Evolutionary conservation across 2,113 vertebrate species (phyloP).

Genomic region (Poicephalus gulielmi): DNA sequence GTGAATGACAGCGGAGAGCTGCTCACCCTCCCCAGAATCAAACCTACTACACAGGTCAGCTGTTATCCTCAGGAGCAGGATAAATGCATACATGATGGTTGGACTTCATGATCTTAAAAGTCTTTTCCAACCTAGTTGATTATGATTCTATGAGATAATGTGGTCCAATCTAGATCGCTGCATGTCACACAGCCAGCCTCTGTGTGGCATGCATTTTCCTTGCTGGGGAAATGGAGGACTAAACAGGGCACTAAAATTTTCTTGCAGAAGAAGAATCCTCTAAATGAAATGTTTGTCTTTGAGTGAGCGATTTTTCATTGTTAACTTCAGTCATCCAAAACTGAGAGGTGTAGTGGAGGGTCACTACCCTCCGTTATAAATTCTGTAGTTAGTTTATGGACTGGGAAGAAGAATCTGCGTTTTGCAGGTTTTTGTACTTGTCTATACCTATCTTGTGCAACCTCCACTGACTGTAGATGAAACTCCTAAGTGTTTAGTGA

Average conservation of each 20-base stretch:
- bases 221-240: neutral
- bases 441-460: rapidly evolving
- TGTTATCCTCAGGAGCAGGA: neutral
- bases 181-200: neutral
- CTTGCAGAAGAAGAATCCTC: neutral
- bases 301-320: neutral
- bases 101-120: neutral
- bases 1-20: conserved; percentile 50
- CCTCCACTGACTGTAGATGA: neutral
- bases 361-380: neutral
- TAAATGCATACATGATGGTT: neutral
- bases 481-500: neutral
- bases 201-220: neutral
- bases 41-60: conserved; percentile 72
- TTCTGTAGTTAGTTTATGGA: neutral
- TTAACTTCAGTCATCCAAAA: neutral
- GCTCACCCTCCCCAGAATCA: conserved; percentile 70
- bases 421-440: neutral
- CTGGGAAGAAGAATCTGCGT: neutral
- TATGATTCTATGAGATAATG: neutral
- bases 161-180: neutral
- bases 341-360: neutral
- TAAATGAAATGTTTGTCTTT: neutral
- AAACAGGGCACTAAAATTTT: neutral
- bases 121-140: neutral